Percentiles rank a stretch among this genome's conserved stretches.
Evolutionary conservation across 2,113 vertebrate species (phyloP).

Genomic region (Acrocephalus arundinaceus): DNA sequence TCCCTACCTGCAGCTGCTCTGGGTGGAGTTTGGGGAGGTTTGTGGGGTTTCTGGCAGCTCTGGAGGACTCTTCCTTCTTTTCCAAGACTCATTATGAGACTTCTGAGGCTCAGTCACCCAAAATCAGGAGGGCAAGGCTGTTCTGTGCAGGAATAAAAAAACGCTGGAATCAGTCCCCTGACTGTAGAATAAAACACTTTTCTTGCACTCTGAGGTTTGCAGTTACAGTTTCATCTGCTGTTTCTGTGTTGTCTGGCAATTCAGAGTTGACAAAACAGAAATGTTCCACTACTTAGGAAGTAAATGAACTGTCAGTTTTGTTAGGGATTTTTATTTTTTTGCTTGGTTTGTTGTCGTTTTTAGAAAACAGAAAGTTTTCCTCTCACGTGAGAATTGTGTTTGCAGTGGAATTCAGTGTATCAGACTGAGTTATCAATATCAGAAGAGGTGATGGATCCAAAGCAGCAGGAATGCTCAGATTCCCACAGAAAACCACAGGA

Average conservation of each 20-base stretch:
- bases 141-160: not conserved
- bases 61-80: not conserved
- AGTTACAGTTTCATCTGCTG: not conserved
- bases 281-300: not conserved
- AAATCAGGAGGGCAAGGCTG: not conserved
- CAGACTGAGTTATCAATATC: accelerated
- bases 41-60: not conserved
- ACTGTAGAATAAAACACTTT: not conserved
- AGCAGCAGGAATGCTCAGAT: no score
- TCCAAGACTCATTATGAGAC: not conserved
- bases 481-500: no score
- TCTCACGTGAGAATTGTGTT: accelerated
- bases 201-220: not conserved
- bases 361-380: not conserved
- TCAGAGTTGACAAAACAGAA: not conserved
- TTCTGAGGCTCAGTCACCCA: not conserved
- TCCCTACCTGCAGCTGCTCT: not conserved
- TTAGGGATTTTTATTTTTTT: not conserved
- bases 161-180: not conserved
- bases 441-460: not conserved
- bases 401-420: not conserved
- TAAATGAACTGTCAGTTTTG: not conserved
- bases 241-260: not conserved
- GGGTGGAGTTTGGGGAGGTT: not conserved
- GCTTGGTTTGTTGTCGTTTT: not conserved